These are phyloP conservation scores for Siniperca knerii DNA, from an alignment of 2,113 vertebrate species.

Conservation along the genomic window DNA sequence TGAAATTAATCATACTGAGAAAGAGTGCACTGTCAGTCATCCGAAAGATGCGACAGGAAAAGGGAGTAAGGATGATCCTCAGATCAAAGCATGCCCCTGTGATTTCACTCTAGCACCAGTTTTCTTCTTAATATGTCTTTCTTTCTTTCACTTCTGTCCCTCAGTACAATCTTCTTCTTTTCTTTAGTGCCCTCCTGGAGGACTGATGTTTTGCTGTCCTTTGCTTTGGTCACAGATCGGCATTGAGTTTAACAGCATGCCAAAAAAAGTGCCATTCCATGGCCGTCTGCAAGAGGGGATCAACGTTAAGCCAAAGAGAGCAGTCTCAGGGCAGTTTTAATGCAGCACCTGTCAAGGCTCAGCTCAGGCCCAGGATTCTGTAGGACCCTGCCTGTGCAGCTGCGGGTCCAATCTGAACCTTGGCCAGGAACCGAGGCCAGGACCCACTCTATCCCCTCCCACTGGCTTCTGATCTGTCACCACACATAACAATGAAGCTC, in stretches of 20 bases:
- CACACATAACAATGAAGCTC: constrained; percentile 69
- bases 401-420: constrained; percentile 73
- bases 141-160: constrained; percentile 9
- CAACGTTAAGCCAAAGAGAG: constrained; percentile 73
- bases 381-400: constrained; percentile 69
- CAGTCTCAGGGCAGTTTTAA: constrained; percentile 66
- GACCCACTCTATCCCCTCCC: constrained; percentile 37
- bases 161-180: constrained; percentile 22
- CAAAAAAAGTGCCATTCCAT: constrained; percentile 61
- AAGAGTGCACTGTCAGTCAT: not conserved
- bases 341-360: constrained; percentile 82
- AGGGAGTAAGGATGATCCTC: not conserved
- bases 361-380: constrained; percentile 65
- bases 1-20: constrained; percentile 7
- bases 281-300: constrained; percentile 71
- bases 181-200: constrained; percentile 5
- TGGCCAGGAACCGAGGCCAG: constrained; percentile 48
- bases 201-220: constrained; percentile 35
- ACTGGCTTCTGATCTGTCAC: constrained; percentile 70
- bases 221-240: constrained; percentile 60
- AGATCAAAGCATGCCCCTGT: constrained; percentile 12
- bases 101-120: not conserved
- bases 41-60: constrained; percentile 22
- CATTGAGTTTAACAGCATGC: constrained; percentile 67
- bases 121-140: constrained; percentile 12